A percentile compares a stretch with the other conserved stretches of the same genome.
Conservation (phyloP, 1,140 invertebrate species). For the Choristoneura fumiferana region DNA sequence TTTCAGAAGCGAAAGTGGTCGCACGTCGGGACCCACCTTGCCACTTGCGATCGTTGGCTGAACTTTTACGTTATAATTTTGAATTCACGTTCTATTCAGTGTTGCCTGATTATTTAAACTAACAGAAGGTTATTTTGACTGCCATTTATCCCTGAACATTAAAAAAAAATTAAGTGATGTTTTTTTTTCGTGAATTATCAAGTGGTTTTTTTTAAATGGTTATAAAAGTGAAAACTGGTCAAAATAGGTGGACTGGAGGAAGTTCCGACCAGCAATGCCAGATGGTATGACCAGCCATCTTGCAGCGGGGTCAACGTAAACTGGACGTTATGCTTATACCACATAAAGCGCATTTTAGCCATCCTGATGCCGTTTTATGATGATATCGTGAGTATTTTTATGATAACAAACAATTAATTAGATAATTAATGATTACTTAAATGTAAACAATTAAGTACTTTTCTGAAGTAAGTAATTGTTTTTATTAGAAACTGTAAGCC, state of each 20-base stretch:
- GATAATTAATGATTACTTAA: no score
- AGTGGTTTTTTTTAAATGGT: conserved; percentile 30
- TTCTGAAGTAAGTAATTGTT: no score
- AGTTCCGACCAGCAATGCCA: conserved; percentile 32
- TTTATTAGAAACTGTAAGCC: no score
- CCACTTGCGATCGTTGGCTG: not conserved
- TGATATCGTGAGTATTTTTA: conserved; percentile 59
- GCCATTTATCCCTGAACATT: no score
- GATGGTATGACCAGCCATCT: conserved; percentile 28
- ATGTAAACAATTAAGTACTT: no score
- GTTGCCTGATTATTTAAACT: not conserved
- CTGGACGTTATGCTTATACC: conserved; percentile 64
- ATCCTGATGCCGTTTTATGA: conserved; percentile 71
- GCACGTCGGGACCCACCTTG: not conserved
- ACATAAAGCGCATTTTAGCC: conserved; percentile 53
- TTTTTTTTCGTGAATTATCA: conserved; percentile 21
- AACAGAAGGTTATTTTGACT: not conserved
- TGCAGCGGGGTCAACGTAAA: conserved; percentile 54
- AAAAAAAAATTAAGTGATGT: not conserved
- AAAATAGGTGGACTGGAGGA: conserved; percentile 58
- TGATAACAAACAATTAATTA: not conserved
- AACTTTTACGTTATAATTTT: conserved; percentile 7
- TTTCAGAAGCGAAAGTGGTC: not conserved
- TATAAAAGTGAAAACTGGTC: conserved; percentile 31
- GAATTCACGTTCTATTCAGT: not conserved